Conservation (phyloP, 2,113 vertebrate genomes). For the Esox niger region DNA sequence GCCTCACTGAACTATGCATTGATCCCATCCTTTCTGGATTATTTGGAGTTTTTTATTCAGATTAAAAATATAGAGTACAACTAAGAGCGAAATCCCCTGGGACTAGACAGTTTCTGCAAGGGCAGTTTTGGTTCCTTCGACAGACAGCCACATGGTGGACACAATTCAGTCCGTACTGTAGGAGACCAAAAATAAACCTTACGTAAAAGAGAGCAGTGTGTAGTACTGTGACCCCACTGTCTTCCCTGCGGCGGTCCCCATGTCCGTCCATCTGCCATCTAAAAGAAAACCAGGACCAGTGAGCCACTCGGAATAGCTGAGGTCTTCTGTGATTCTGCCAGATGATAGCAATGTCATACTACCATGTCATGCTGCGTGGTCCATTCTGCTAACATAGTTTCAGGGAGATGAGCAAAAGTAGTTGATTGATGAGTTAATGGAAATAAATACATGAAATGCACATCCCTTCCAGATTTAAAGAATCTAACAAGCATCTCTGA, state of each 20-base stretch:
- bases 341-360: background rate
- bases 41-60: constrained; percentile 2
- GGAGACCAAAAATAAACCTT: constrained; percentile 62
- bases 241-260: constrained; percentile 55
- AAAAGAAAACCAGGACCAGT: constrained; percentile 24
- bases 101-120: background rate
- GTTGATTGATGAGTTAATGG: too few relatives aligned
- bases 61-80: constrained; percentile 31
- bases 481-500: background rate
- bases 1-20: constrained; percentile 3
- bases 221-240: constrained; percentile 56
- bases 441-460: background rate
- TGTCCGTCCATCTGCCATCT: constrained; percentile 58
- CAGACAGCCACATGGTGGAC: constrained; percentile 33
- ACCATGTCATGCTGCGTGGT: too few relatives aligned
- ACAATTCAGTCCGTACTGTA: constrained; percentile 55
- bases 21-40: too few relatives aligned
- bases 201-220: constrained; percentile 44
- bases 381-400: background rate
- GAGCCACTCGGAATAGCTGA: constrained; percentile 22
- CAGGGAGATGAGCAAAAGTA: background rate
- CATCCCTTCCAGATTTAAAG: background rate
- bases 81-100: constrained; percentile 30
- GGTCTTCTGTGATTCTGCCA: constrained; percentile 30
- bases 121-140: constrained; percentile 20